Conservation (phyloP, 2,888 invertebrate species). For the Sphinx pinastri region DNA sequence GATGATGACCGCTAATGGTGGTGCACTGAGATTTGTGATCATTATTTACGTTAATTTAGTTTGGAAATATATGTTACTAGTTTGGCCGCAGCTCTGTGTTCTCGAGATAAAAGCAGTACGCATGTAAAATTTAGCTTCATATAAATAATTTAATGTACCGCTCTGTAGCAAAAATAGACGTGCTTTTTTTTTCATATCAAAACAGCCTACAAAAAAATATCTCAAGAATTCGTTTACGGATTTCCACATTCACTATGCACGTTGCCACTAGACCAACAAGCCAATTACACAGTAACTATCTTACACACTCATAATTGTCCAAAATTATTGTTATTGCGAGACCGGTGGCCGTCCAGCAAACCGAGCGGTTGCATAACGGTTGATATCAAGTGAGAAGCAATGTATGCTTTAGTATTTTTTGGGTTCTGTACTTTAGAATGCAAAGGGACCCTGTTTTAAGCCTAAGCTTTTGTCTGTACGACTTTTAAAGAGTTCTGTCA, state of each 20-base stretch:
- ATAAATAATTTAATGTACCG: too few species aligned
- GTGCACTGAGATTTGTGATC: background rate
- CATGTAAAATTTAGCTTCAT: too few species aligned
- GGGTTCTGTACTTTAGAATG: too few species aligned
- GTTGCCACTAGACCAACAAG: background rate
- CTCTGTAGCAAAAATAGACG: too few species aligned
- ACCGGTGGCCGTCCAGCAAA: background rate
- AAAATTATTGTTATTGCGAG: background rate
- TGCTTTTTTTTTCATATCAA: too few species aligned
- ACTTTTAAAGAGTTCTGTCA: too few species aligned
- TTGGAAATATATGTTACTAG: background rate
- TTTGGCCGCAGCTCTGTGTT: too few species aligned
- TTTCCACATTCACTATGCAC: background rate
- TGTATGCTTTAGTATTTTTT: background rate
- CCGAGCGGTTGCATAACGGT: conserved; percentile 12
- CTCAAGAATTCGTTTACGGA: background rate
- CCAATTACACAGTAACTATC: background rate
- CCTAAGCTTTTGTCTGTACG: too few species aligned
- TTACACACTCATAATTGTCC: background rate
- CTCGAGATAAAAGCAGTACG: too few species aligned
- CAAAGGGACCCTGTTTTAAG: too few species aligned
- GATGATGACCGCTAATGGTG: background rate
- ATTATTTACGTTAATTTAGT: background rate
- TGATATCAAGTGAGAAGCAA: background rate
- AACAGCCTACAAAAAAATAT: background rate